These are phyloP conservation scores for Henricia sp. DNA, from an alignment of 53 echinoderm and acorn worm species.

Conservation along the genomic window DNA sequence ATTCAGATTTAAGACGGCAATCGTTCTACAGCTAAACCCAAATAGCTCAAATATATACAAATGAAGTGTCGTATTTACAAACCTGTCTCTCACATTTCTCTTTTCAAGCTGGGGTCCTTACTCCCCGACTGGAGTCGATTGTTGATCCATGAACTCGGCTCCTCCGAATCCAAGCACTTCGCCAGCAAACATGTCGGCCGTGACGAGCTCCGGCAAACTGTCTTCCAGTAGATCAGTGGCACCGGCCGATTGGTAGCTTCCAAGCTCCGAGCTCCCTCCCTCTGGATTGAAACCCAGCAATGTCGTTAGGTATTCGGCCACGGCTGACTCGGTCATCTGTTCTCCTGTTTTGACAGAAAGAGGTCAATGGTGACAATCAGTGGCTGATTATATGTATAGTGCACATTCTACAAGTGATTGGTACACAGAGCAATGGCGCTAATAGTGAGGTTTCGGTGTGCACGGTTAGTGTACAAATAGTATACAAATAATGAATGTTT, in stretches of 20 bases:
- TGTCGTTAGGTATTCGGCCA: constrained; percentile 96
- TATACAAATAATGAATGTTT: too few species aligned
- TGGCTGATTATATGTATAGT: too few species aligned
- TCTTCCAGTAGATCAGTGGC: constrained; percentile 87
- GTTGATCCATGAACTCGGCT: constrained; percentile 50
- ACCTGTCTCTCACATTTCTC: not conserved
- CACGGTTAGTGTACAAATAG: too few species aligned
- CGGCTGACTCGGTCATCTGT: constrained; percentile 91
- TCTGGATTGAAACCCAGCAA: constrained; percentile 95
- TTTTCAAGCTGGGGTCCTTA: not conserved
- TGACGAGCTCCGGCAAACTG: constrained; percentile 84
- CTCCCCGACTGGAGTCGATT: constrained; percentile 25
- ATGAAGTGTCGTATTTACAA: constrained; percentile 8
- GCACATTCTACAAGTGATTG: too few species aligned
- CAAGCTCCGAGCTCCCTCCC: constrained; percentile 98
- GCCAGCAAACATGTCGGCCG: constrained; percentile 86
- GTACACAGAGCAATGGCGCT: too few species aligned
- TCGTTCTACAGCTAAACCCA: not conserved
- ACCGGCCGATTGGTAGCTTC: constrained; percentile 73
- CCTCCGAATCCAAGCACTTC: constrained; percentile 94
- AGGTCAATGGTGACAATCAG: too few species aligned
- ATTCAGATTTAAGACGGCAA: not conserved
- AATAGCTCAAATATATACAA: not conserved
- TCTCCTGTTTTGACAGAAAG: constrained; percentile 81
- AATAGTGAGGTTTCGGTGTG: too few species aligned